A percentile compares a stretch with the other conserved stretches of the same genome.
phyloP scores from a whole-genome alignment of 2,888 invertebrate genomes.

The Eustalomyia histrio region DNA sequence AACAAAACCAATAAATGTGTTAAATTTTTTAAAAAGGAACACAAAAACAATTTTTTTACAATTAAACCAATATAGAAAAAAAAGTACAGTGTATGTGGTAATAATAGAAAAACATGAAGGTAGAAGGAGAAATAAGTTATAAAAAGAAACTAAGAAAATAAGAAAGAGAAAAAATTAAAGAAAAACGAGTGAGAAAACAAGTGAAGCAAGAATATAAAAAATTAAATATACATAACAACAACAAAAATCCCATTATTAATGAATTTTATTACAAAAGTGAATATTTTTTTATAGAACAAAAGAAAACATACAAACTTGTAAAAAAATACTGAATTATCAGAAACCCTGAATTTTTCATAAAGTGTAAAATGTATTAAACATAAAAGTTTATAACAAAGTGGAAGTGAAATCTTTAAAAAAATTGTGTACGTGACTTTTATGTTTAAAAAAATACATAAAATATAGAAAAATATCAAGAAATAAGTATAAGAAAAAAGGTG shows the following conservation, averaged over 20 bases:
- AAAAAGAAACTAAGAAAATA: slow-evolving; percentile 39
- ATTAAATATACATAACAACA: slow-evolving; percentile 20
- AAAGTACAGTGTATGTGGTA: slow-evolving; percentile 66
- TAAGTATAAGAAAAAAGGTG: not conserved
- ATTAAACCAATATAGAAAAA: slow-evolving; percentile 25
- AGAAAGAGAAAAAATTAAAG: slow-evolving; percentile 1
- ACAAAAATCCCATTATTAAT: slow-evolving; percentile 4
- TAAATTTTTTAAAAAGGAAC: slow-evolving; percentile 21
- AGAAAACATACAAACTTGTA: not conserved
- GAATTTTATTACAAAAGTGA: not conserved
- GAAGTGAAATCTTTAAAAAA: slow-evolving; percentile 29
- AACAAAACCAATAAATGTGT: slow-evolving; percentile 42
- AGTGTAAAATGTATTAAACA: slow-evolving; percentile 10
- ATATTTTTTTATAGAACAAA: not conserved
- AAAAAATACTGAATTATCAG: slow-evolving; percentile 13
- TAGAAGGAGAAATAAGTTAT: slow-evolving; percentile 44
- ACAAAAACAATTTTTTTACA: slow-evolving; percentile 31
- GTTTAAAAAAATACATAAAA: slow-evolving; percentile 21
- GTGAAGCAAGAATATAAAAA: slow-evolving; percentile 34
- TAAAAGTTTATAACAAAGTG: slow-evolving; percentile 4
- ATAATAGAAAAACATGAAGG: slow-evolving; percentile 50
- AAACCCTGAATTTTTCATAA: too few relatives aligned
- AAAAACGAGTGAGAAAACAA: slow-evolving; percentile 43
- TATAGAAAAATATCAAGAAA: slow-evolving; percentile 17
- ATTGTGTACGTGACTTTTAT: slow-evolving; percentile 54